These are phyloP conservation scores for Lithophane ornitopus DNA, from an alignment of 2,888 invertebrate genomes.

Conservation along the genomic window DNA sequence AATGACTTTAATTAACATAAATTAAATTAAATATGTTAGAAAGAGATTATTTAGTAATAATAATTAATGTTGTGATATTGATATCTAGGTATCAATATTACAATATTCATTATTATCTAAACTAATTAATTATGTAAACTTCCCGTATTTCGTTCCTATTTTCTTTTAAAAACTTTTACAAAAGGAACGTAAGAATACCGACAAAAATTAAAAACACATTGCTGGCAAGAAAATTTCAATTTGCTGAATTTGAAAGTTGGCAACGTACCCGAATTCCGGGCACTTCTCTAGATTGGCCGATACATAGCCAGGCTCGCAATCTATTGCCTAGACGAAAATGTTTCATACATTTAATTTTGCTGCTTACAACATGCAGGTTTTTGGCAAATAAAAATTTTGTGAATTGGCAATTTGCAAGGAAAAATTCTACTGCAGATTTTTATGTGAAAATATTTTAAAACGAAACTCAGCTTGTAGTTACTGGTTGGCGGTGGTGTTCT, in stretches of 20 bases:
- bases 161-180: slow-evolving; percentile 6
- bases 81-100: too few species aligned
- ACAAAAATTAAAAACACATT: slow-evolving; percentile 48
- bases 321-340: not conserved
- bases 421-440: not conserved
- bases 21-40: too few species aligned
- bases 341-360: slow-evolving; percentile 8
- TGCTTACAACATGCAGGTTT: not conserved
- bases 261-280: slow-evolving; percentile 27
- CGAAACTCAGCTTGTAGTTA: not conserved
- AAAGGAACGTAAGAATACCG: not conserved
- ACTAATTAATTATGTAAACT: too few species aligned
- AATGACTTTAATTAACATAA: too few species aligned
- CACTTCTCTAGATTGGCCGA: slow-evolving; percentile 44
- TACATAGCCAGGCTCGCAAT: slow-evolving; percentile 1
- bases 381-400: not conserved
- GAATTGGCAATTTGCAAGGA: not conserved
- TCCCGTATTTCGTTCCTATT: not conserved
- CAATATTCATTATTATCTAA: too few species aligned
- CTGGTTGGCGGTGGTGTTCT: not conserved
- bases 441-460: not conserved
- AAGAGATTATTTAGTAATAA: too few species aligned
- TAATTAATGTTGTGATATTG: too few species aligned
- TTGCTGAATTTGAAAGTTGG: slow-evolving; percentile 52
- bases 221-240: slow-evolving; percentile 64